Conservation (phyloP, 30 jellyfish, hydroid and myxozoan species). For the Hydractinia echinata region DNA sequence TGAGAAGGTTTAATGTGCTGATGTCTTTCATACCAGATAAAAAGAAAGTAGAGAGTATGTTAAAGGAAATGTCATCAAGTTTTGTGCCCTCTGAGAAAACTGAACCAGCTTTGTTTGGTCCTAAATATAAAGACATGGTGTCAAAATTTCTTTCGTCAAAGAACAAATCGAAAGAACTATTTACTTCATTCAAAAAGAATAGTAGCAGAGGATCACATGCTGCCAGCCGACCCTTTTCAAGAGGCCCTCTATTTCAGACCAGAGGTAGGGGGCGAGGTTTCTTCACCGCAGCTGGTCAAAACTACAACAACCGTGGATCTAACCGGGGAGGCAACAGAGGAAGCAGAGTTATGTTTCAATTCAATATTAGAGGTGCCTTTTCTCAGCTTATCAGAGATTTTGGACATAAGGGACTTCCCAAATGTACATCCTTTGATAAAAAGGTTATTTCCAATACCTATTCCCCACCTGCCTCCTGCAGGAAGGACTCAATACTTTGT, state of each 20-base stretch:
- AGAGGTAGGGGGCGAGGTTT: conserved; percentile 12
- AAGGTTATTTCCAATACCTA: conserved; percentile 4
- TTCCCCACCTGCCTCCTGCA: conserved; percentile 10
- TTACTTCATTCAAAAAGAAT: no score
- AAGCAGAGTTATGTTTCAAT: background rate
- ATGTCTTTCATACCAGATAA: no score
- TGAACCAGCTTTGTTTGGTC: no score
- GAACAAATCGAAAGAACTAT: no score
- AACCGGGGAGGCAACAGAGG: conserved; percentile 9
- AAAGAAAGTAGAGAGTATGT: no score
- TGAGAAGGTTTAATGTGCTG: no score
- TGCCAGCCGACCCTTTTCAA: conserved; percentile 7
- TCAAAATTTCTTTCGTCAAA: no score
- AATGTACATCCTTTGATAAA: background rate
- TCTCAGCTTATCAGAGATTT: background rate
- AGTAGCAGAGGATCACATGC: no score
- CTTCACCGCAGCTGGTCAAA: background rate
- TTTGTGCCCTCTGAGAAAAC: no score
- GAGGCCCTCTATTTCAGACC: conserved; percentile 11
- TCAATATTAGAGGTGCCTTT: conserved; percentile 1
- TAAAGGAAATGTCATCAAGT: no score
- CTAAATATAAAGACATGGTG: no score
- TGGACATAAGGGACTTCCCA: conserved; percentile 11
- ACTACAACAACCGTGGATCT: background rate
- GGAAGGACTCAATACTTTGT: background rate